Evolutionary conservation across 2,888 invertebrate genomes (phyloP), one percentile per base, ranked within the genome.

Genomic region (Crossocerus cetratus): DNA sequence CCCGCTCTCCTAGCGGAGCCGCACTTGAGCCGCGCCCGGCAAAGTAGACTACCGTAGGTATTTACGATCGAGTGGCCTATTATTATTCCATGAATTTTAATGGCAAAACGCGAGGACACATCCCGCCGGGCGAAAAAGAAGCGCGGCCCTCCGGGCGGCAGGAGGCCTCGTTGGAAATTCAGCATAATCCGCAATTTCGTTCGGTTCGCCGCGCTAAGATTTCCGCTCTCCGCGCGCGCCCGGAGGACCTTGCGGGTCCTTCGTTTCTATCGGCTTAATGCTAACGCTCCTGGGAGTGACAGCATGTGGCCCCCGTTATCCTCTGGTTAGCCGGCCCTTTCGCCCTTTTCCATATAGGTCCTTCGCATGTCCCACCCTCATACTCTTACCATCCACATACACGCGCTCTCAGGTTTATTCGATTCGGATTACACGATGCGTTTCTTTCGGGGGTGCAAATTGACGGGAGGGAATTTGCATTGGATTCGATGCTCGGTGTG

Each of bases 41-140:
- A 72, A 77, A 32, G 77, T 65, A 67, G 77, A 68, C 75, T 68
- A 69, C 69, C 71, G 74, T 14, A 72, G 74, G 81, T 83, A 86
- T 83, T 84, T 83, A 79, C 83, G 84, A 86, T 84, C 82, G 84
- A 84, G 77, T 79, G 77, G 57, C 65, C 75, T 80, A 84, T 84
- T 84, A 88, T 89, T 89, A 88, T 88, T 89, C 88, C 89, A 88
- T 89, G 89, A 88, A 89, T 89, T 89, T 89, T 84, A 89, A 88
- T 87, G 85, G 75, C 84, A 82, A 81, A 88, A 78, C 74, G 76
- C 65, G 62, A 21, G 53, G 53, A 60, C 49, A 44, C 43, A 59
- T 70, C 23, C 21, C 56, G 58, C n/a, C 53, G 53, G 18, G 58
- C 32, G 62, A 65, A 71, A 76, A 72, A 72, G 68, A 71, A 58